These are phyloP conservation scores for Macaria liturata DNA, from an alignment of 2,888 invertebrate species.

Conservation along the genomic window DNA sequence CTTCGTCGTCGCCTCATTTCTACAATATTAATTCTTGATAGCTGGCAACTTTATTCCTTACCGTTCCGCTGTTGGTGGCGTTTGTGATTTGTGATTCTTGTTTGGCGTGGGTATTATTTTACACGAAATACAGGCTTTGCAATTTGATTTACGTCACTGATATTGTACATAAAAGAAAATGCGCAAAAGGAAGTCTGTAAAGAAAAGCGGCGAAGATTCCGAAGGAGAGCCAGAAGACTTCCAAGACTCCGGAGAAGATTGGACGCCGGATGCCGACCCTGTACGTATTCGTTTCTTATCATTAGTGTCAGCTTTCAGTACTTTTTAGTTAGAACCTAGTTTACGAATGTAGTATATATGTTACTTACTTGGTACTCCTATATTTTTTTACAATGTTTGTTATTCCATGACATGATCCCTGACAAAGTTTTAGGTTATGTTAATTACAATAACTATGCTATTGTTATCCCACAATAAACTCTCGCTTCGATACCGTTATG, in stretches of 20 bases:
- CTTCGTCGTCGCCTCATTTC: too few species aligned
- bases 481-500: too few species aligned
- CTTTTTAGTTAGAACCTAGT: too few species aligned
- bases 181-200: slow-evolving; percentile 77
- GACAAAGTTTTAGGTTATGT: too few species aligned
- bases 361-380: too few species aligned
- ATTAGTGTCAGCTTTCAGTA: not conserved
- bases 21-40: too few species aligned
- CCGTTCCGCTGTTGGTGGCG: not conserved
- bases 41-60: not conserved
- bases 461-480: too few species aligned
- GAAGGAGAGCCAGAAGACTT: slow-evolving; percentile 81
- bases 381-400: too few species aligned
- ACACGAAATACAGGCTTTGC: too few species aligned
- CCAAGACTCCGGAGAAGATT: slow-evolving; percentile 81
- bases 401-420: too few species aligned
- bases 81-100: slow-evolving; percentile 3
- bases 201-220: slow-evolving; percentile 69
- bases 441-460: not conserved
- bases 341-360: too few species aligned
- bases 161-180: slow-evolving; percentile 27
- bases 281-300: slow-evolving; percentile 51
- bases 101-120: slow-evolving; percentile 31
- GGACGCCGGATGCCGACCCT: slow-evolving; percentile 81
- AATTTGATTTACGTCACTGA: too few species aligned